Evolutionary conservation across 2,888 invertebrate species (phyloP).

Genomic region (Harmothoe impar): DNA sequence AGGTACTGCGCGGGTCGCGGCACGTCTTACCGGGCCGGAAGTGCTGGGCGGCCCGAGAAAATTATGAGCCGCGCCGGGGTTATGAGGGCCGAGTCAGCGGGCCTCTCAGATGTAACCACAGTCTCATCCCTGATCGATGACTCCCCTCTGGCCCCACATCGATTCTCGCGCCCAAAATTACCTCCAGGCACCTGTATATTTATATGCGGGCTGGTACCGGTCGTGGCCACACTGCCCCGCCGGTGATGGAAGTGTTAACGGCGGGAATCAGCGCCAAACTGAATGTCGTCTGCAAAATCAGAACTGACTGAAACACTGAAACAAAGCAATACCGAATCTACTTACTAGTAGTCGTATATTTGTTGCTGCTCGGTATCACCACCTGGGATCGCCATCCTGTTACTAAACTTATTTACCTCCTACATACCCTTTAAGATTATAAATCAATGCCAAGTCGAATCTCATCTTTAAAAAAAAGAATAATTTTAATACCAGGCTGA

Average conservation of each 20-base stretch:
- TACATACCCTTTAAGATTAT: too few relatives aligned
- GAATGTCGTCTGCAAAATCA: conserved; percentile 11
- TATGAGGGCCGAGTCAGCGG: conserved; percentile 30
- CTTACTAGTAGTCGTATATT: neutral
- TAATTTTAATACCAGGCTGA: too few relatives aligned
- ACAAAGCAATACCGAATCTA: neutral
- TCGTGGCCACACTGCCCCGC: neutral
- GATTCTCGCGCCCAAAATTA: conserved; percentile 23
- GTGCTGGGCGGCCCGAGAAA: conserved; percentile 57
- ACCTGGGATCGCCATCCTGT: too few relatives aligned
- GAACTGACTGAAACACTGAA: neutral
- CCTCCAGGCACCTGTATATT: conserved; percentile 53
- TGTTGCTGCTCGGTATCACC: too few relatives aligned
- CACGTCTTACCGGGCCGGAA: conserved; percentile 39
- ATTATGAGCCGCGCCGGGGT: conserved; percentile 42
- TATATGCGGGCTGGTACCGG: conserved; percentile 2
- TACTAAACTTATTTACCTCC: too few relatives aligned
- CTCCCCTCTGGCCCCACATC: neutral
- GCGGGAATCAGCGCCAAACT: neutral
- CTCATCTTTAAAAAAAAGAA: too few relatives aligned
- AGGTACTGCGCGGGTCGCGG: neutral
- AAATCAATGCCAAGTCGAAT: too few relatives aligned
- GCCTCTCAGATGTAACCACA: conserved; percentile 48
- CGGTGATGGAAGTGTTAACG: conserved; percentile 1
- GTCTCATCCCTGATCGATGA: conserved; percentile 47